Evolutionary conservation across 2,888 invertebrate species (phyloP).

Genomic region (Meliscaeva auricollis): DNA sequence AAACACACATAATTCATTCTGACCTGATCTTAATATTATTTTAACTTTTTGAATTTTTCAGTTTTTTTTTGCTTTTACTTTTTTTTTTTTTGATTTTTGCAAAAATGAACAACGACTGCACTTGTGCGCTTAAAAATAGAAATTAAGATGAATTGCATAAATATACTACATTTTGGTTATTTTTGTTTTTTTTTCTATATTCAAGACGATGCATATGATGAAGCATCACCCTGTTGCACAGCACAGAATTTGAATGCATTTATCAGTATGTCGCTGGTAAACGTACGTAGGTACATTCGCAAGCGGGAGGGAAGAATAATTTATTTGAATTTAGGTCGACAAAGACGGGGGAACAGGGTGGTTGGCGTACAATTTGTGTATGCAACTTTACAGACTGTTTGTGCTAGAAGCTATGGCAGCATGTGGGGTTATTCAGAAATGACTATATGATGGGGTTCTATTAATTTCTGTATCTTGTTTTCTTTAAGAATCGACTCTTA

Average conservation of each 20-base stretch:
- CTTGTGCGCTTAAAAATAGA: slow-evolving; percentile 68
- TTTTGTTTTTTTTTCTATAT: slow-evolving; percentile 8
- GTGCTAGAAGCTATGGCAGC: background rate
- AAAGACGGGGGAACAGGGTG: background rate
- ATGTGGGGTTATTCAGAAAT: slow-evolving; percentile 9
- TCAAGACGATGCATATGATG: slow-evolving; percentile 30
- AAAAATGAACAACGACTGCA: slow-evolving; percentile 55
- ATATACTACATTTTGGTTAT: slow-evolving; percentile 5
- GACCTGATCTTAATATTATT: slow-evolving; percentile 39
- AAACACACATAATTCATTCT: slow-evolving; percentile 54
- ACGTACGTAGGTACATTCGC: background rate
- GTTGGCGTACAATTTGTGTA: background rate
- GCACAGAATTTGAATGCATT: slow-evolving; percentile 40
- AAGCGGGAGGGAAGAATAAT: background rate
- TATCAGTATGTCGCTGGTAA: slow-evolving; percentile 39
- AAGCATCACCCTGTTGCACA: slow-evolving; percentile 50
- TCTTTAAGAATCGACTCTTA: slow-evolving; percentile 36
- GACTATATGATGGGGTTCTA: slow-evolving; percentile 15
- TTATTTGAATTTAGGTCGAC: slow-evolving; percentile 66
- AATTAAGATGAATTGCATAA: slow-evolving; percentile 42
- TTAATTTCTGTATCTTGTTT: background rate
- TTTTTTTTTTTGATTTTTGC: slow-evolving; percentile 32
- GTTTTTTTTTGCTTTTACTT: background rate
- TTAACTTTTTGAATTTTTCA: slow-evolving; percentile 43
- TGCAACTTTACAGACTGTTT: slow-evolving; percentile 15